phyloP scores from a whole-genome alignment of 2,797 vertebrate genomes.

The Serranus cabrilla region DNA sequence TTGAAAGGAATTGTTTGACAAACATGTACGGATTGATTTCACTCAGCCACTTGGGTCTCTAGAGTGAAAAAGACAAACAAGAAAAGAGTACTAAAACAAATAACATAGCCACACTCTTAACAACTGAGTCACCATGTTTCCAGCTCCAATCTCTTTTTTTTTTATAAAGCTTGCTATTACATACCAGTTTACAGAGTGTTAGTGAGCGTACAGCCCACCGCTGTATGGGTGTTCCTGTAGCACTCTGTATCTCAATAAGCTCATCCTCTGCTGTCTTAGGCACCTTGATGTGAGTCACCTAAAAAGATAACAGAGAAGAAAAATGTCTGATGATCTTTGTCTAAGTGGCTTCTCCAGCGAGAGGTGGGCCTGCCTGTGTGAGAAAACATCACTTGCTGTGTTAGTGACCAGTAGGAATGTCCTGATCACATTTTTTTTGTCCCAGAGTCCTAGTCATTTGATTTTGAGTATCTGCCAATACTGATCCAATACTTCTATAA shows the following conservation, averaged over 20 bases:
- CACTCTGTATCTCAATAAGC: slow-evolving; percentile 96
- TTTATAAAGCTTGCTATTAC: not conserved
- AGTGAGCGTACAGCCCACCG: slow-evolving; percentile 92
- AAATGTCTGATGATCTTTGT: too few relatives aligned
- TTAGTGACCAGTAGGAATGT: too few relatives aligned
- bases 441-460: too few relatives aligned
- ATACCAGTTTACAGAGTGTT: slow-evolving; percentile 92
- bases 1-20: too few relatives aligned
- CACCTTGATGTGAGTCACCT: slow-evolving; percentile 97
- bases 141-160: not conserved
- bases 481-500: too few relatives aligned
- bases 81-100: slow-evolving; percentile 1
- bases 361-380: too few relatives aligned
- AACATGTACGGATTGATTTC: too few relatives aligned
- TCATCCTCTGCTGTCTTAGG: slow-evolving; percentile 95
- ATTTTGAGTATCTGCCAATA: too few relatives aligned
- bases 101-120: not conserved
- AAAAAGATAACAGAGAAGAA: not conserved
- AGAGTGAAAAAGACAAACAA: not conserved
- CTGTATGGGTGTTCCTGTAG: slow-evolving; percentile 94
- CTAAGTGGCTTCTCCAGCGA: too few relatives aligned
- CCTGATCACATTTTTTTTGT: too few relatives aligned
- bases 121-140: not conserved
- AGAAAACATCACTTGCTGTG: too few relatives aligned
- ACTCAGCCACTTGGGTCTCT: not conserved